Conservation (phyloP, 1,140 invertebrate species). For the Aleiodes sp. region DNA sequence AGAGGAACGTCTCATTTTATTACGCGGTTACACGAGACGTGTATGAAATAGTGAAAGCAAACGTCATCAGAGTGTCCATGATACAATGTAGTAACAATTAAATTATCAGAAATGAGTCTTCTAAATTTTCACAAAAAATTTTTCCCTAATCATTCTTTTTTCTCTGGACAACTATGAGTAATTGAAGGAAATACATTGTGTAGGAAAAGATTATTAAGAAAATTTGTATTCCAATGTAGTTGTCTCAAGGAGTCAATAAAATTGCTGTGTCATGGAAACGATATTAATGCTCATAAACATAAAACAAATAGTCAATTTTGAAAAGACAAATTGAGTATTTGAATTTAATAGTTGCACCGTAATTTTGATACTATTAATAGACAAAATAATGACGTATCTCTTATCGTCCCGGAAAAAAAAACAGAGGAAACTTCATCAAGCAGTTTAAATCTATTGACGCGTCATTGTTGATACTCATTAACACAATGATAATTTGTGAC, state of each 20-base stretch:
- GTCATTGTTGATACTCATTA: slow-evolving; percentile 1
- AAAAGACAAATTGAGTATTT: background rate
- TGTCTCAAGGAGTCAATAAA: background rate
- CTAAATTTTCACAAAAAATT: background rate
- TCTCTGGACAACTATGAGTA: background rate
- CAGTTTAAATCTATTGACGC: background rate
- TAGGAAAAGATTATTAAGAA: background rate
- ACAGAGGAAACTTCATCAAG: slow-evolving; percentile 3
- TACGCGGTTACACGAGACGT: no score
- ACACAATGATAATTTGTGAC: background rate
- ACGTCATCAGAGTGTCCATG: no score
- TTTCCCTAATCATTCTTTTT: background rate
- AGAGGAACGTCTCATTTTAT: no score
- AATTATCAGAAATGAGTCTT: background rate
- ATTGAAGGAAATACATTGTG: background rate
- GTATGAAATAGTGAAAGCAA: no score
- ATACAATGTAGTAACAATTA: no score
- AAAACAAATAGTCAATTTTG: slow-evolving; percentile 8
- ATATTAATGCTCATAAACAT: background rate
- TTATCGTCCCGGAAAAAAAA: background rate
- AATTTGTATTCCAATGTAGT: background rate
- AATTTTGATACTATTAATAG: background rate
- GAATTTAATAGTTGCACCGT: background rate
- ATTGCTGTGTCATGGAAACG: background rate
- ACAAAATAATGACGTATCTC: background rate